Evolutionary conservation across 2,888 invertebrate species (phyloP).

Genomic region (Pilophorus perplexus): DNA sequence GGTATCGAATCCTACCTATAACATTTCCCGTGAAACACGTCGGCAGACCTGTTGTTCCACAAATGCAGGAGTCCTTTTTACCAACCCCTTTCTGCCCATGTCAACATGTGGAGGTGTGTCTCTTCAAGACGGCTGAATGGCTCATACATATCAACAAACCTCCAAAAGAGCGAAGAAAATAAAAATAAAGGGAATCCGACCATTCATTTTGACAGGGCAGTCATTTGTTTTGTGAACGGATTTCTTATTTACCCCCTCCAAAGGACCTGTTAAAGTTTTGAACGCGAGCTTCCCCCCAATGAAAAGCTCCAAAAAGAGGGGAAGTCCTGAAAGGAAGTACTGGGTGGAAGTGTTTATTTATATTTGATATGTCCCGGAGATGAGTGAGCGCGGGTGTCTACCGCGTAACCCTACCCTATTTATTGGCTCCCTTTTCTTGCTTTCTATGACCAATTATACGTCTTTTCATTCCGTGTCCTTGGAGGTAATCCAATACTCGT

Average conservation of each 20-base stretch:
- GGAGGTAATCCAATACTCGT: slow-evolving; percentile 33
- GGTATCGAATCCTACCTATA: too few relatives aligned
- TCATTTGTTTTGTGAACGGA: slow-evolving; percentile 25
- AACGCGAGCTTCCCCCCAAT: background rate
- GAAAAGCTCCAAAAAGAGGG: background rate
- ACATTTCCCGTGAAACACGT: too few relatives aligned
- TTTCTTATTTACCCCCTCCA: slow-evolving; percentile 37
- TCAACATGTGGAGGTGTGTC: slow-evolving; percentile 23
- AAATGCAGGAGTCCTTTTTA: too few relatives aligned
- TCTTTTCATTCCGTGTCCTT: slow-evolving; percentile 15
- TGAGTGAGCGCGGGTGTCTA: slow-evolving; percentile 23
- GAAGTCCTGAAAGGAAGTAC: slow-evolving; percentile 8
- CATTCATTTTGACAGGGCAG: slow-evolving; percentile 23
- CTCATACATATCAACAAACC: slow-evolving; percentile 24
- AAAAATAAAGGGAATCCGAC: slow-evolving; percentile 22
- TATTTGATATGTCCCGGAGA: slow-evolving; percentile 33
- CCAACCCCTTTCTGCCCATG: too few relatives aligned
- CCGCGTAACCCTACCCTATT: slow-evolving; percentile 31
- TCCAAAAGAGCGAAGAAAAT: background rate
- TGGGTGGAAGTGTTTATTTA: slow-evolving; percentile 39
- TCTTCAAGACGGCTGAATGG: background rate
- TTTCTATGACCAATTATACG: slow-evolving; percentile 37
- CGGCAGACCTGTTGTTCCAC: too few relatives aligned
- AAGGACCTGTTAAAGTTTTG: slow-evolving; percentile 5
- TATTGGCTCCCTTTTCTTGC: slow-evolving; percentile 25